These are phyloP conservation scores for Galeruca laticollis DNA, from an alignment of 2,888 invertebrate genomes.

Conservation along the genomic window DNA sequence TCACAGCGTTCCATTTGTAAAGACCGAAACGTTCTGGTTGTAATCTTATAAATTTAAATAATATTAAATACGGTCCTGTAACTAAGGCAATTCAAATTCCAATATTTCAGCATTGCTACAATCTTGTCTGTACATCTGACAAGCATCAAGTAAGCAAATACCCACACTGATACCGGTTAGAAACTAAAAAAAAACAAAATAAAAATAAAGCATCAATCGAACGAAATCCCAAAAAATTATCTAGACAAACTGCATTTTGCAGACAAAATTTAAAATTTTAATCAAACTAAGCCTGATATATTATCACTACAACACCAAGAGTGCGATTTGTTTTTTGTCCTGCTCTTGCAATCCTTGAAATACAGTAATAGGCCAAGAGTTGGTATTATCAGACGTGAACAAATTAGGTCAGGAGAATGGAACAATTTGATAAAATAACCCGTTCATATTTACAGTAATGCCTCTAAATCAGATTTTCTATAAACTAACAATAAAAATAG, in stretches of 20 bases:
- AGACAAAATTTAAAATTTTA: constrained; percentile 58
- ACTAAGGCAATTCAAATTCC: not conserved
- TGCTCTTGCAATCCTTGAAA: not conserved
- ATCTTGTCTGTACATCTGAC: constrained; percentile 5
- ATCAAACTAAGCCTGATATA: constrained; percentile 60
- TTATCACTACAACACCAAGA: constrained; percentile 53
- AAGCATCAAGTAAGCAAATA: constrained; percentile 45
- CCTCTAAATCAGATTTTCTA: too few species aligned
- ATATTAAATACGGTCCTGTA: not conserved
- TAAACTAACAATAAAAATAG: too few species aligned
- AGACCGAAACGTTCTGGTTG: too few species aligned
- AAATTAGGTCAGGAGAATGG: not conserved
- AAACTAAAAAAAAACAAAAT: constrained; percentile 47
- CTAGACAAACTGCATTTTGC: constrained; percentile 60
- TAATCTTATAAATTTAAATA: too few species aligned
- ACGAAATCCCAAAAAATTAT: constrained; percentile 57
- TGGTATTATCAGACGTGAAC: not conserved
- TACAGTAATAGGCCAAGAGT: not conserved
- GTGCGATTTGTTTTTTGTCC: constrained; percentile 32
- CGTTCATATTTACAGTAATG: too few species aligned
- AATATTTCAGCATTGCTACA: not conserved
- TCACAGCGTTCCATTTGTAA: too few species aligned
- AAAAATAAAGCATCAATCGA: not conserved
- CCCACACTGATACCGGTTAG: constrained; percentile 30
- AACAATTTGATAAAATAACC: too few species aligned